Evolutionary conservation across 37 sponge, comb jelly and placozoan genomes (phyloP), one percentile per base, ranked within the genome.

Genomic region (Spongilla lacustris): DNA sequence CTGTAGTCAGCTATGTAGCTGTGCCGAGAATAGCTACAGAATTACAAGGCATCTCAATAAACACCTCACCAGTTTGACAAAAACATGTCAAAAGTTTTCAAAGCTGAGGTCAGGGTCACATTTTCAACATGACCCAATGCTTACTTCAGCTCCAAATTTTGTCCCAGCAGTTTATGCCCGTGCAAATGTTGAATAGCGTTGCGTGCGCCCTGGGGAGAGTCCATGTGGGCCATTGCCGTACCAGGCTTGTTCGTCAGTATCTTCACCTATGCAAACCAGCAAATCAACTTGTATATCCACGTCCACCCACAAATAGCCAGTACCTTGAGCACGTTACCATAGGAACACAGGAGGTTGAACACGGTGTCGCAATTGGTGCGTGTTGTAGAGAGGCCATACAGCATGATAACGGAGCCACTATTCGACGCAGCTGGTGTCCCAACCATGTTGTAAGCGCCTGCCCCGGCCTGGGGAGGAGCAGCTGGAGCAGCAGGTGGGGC

Each of bases 191-290:
- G 92, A 29, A 97, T 90, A 80, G 97, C 97, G 76, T 92, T 92
- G 71, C 82, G 92, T 14, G 95, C 95, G 28, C 86, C 87, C 35
- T 87, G 84, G 25, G 90, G 90, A 24, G 71, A 49, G 80, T 97
- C 95, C 92, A 97, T 82, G 85, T 97, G 95, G 27, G 88, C 97
- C 97, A 97, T 97, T 24, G 97, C 97, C 19, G 95, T 94, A 19
- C 97, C 97, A 10, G 87, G 90, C 83, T 97, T 97, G 78, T 94
- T 97, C 32, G 81, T 35, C 25, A 97, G 86, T 31, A 97, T 78
- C 80, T 97, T 97, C 67, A 97, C 88, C 90, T 93, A 66, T 5
- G 66, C 37, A 27, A 14, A 23, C 35, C 26, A 70, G 17, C 35
- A 33, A 22, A 38, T 4, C 19, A 67, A 84, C 32, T 8, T 66